Base-by-base conservation (phyloP, 53 echinoderm and acorn worm species). In the Holothuria leucospilota region DNA sequence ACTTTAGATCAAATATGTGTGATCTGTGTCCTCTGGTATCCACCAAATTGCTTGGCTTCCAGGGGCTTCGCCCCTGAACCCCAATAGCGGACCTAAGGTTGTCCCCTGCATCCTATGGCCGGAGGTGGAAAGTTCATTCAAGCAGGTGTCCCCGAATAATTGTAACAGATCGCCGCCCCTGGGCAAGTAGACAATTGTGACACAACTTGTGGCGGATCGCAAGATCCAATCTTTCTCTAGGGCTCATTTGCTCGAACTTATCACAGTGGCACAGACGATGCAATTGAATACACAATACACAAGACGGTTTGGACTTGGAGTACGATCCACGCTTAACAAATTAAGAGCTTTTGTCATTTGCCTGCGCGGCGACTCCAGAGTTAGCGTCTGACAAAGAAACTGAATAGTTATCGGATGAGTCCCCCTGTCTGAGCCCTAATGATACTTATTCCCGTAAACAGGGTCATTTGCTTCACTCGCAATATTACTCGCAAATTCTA, bases 101-200 rank as follows among this genome's bases (percentile, higher is more conserved):
- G n/a, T n/a, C n/a, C n/a, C n/a, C n/a, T n/a, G n/a, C n/a, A n/a
- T n/a, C n/a, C n/a, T n/a, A n/a, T n/a, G n/a, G n/a, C n/a, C n/a
- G n/a, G n/a, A n/a, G n/a, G n/a, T n/a, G n/a, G n/a, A n/a, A n/a
- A n/a, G n/a, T n/a, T n/a, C n/a, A n/a, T n/a, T n/a, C n/a, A n/a
- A n/a, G n/a, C n/a, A n/a, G n/a, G n/a, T n/a, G n/a, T n/a, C n/a
- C n/a, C n/a, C n/a, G n/a, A n/a, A n/a, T n/a, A n/a, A n/a, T n/a
- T n/a, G n/a, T n/a, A n/a, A n/a, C n/a, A n/a, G n/a, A n/a, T n/a
- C n/a, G n/a, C n/a, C n/a, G n/a, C n/a, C n/a, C n/a, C n/a, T n/a
- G n/a, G n/a, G n/a, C n/a, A n/a, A n/a, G n/a, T n/a, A 25, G 39
- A 68, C 88, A 88, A 58, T 81, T 88, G 69, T 88, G 88, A 82